Evolutionary conservation across 2,888 invertebrate species (phyloP).

Genomic region (Drosophila prostipennis): DNA sequence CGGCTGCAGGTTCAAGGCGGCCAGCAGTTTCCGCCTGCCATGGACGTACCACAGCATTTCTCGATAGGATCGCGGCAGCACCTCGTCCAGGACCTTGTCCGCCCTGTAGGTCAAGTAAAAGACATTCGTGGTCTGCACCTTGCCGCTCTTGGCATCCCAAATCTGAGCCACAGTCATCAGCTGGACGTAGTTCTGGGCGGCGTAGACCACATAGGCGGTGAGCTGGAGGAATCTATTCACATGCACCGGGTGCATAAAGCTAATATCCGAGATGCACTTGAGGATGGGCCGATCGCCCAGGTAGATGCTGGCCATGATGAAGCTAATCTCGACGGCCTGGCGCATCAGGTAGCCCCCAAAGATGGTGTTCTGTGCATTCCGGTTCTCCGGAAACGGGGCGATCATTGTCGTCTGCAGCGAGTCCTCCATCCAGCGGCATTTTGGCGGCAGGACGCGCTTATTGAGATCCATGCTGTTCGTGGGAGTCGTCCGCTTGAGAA

Average conservation of each 20-base stretch:
- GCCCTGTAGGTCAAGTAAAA: constrained; percentile 89
- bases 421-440: constrained; percentile 88
- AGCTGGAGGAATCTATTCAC: constrained; percentile 89
- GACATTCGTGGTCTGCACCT: constrained; percentile 87
- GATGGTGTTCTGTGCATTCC: constrained; percentile 90
- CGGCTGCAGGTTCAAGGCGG: constrained; percentile 66
- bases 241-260: constrained; percentile 89
- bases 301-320: constrained; percentile 87
- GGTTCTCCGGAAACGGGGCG: constrained; percentile 87
- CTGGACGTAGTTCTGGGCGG: constrained; percentile 86
- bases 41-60: constrained; percentile 87
- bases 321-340: constrained; percentile 89
- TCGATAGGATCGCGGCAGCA: constrained; percentile 88
- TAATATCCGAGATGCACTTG: constrained; percentile 89
- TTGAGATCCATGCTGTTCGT: constrained; percentile 85
- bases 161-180: constrained; percentile 88
- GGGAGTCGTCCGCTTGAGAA: constrained; percentile 87
- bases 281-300: constrained; percentile 86
- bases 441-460: constrained; percentile 85
- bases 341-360: constrained; percentile 94
- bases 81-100: constrained; percentile 84
- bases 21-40: constrained; percentile 85
- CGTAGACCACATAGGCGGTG: constrained; percentile 87
- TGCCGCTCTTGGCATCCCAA: constrained; percentile 82
- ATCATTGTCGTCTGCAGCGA: constrained; percentile 86